A percentile compares a stretch with the other conserved stretches of the same genome.
These are phyloP conservation scores for Ectemnius continuus DNA, from an alignment of 2,888 invertebrate genomes.

Conservation along the genomic window DNA sequence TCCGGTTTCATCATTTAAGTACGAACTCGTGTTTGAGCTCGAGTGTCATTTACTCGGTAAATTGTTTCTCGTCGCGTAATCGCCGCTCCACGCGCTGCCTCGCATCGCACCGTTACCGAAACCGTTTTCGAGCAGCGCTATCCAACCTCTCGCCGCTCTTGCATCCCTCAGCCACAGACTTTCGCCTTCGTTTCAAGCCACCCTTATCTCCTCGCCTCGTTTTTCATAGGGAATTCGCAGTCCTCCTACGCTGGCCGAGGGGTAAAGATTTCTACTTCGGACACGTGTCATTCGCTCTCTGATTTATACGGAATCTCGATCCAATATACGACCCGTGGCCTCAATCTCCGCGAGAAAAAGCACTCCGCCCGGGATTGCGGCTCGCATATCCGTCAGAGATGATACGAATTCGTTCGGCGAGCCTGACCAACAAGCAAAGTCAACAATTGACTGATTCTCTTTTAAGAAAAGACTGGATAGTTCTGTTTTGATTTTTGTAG, in stretches of 20 bases:
- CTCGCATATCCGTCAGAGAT: no score
- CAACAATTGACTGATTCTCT: no score
- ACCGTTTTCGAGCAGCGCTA: neutral
- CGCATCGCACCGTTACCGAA: neutral
- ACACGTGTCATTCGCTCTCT: neutral
- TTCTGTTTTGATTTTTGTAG: no score
- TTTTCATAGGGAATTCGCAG: neutral
- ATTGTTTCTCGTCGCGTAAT: constrained; percentile 17
- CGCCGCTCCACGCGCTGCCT: neutral
- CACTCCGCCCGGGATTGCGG: constrained; percentile 7
- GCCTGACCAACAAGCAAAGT: no score
- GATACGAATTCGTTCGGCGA: no score
- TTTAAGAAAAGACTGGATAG: no score
- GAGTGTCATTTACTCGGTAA: constrained; percentile 34
- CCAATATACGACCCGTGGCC: constrained; percentile 66
- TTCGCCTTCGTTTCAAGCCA: no score
- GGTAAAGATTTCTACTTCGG: no score
- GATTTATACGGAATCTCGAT: constrained; percentile 53
- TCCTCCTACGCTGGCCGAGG: no score
- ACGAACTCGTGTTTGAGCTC: constrained; percentile 35
- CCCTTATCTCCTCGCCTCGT: no score
- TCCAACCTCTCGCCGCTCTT: no score
- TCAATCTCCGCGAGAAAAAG: constrained; percentile 57
- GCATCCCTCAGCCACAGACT: no score
- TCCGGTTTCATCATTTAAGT: constrained; percentile 50